These are phyloP conservation scores for Drosophila demipolita DNA, from an alignment of 2,888 invertebrate genomes.

Conservation along the genomic window DNA sequence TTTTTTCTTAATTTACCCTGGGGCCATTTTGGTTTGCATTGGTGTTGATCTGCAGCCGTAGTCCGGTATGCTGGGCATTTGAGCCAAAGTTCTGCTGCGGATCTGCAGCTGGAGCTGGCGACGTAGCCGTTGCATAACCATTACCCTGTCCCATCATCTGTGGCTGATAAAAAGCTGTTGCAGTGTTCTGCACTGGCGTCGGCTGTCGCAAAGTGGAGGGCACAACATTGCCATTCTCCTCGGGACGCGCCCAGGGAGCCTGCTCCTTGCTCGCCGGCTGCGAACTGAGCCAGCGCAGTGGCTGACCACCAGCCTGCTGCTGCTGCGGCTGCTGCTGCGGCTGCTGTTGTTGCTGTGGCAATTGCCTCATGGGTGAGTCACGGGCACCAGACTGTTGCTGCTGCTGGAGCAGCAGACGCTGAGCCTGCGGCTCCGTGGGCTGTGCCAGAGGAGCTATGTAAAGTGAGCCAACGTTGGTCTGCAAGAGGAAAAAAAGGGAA, in stretches of 20 bases:
- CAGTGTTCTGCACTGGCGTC: slow-evolving; percentile 43
- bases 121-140: slow-evolving; percentile 54
- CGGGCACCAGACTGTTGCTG: slow-evolving; percentile 77
- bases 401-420: slow-evolving; percentile 81
- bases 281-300: slow-evolving; percentile 80
- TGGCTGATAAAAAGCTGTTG: slow-evolving; percentile 49
- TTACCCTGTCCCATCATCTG: slow-evolving; percentile 60
- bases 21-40: slow-evolving; percentile 75
- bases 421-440: slow-evolving; percentile 81
- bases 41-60: slow-evolving; percentile 81
- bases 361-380: slow-evolving; percentile 86
- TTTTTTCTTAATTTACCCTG: slow-evolving; percentile 55
- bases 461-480: slow-evolving; percentile 86
- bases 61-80: slow-evolving; percentile 65
- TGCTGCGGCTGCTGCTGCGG: slow-evolving; percentile 66
- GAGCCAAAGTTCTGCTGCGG: slow-evolving; percentile 74
- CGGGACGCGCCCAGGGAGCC: slow-evolving; percentile 83
- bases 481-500: neutral
- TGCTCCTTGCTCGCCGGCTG: slow-evolving; percentile 79
- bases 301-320: slow-evolving; percentile 74
- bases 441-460: slow-evolving; percentile 87
- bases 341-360: slow-evolving; percentile 83
- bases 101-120: slow-evolving; percentile 8
- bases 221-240: slow-evolving; percentile 82
- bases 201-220: slow-evolving; percentile 79